Evolutionary conservation across 2,888 invertebrate species (phyloP), one percentile per base, ranked within the genome.

Genomic region (Amiota minor): DNA sequence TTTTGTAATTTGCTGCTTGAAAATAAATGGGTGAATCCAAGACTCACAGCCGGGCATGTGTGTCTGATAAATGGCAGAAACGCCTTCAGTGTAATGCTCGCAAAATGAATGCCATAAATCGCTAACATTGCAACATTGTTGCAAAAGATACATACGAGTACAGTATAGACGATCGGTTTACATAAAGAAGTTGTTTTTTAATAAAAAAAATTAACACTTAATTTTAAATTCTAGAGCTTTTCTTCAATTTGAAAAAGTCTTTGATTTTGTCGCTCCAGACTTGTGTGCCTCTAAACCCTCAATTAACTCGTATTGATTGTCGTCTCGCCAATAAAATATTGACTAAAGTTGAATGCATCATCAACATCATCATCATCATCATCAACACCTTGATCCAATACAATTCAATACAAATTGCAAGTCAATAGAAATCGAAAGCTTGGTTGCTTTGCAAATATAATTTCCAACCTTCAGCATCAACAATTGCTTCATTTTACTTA

Each of bases 351-450:
- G 45, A 18, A 46, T 18, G 46, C 55, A 67, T 64, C 23, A 18
- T 18, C 69, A 55, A 53, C 49, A 23, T 23, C 23, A 23, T 23
- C 23, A 23, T 23, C 23, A 23, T 23, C 23, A 23, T 23, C 23
- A 23, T 46, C 70, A 59, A 70, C 10, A 1, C 55, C 16, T 56
- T 12, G 20, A 53, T 68, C 12, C 14, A 55, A 69, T 4, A 16
- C 20, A 69, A 53, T 53, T 69, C 35, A 53, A 69, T 69, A 45
- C 65, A 68, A 68, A 68, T 68, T 68, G 67, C 67, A 50, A 64
- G 20, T 53, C 59, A 72, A 72, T 50, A 46, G 72, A 72, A 72
- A 72, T 67, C 72, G 72, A 72, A 72, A 72, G 67, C 67, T n/a
- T n/a, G n/a, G n/a, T n/a, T n/a, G n/a, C n/a, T n/a, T n/a, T 71